Evolutionary conservation across 1,140 invertebrate genomes (phyloP), one percentile per base, ranked within the genome.

Genomic region (Formica exsecta): DNA sequence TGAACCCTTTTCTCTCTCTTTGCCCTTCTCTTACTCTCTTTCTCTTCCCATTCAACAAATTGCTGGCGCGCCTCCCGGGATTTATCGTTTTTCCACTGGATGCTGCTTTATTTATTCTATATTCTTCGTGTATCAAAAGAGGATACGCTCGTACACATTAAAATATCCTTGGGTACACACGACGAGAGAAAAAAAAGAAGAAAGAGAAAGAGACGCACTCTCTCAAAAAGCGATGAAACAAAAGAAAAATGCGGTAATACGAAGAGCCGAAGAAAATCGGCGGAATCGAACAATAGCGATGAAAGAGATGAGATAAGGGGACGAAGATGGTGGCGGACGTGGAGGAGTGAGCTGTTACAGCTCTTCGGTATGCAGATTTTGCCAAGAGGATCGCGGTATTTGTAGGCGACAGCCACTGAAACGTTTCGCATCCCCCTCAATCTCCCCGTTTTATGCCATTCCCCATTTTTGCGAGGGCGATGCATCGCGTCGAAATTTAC

Each of bases 101-200:
- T 88, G 41, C 86, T 70, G 81, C 54, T 91, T 88, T 91, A 89
- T 92, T 91, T 92, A 86, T 90, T 86, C 81, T 57, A 88, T 70
- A 77, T 90, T 91, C 86, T 89, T 29, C 88, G 68, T 57, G 79
- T 90, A 80, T 89, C 79, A 76, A 25, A 59, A 32, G 41, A 44
- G 38, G 48, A 32, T 16, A 59, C 65, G 25, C 29, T 13, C 25
- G 16, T 11, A 51, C 25, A 9, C 19, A 51, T 41, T 88, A 59
- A 85, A 87, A 87, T 87, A 81, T 87, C 59, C 41, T 22, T 74
- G 19, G 57, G 29, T 66, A 85, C 48, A 65, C 32, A 85, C 38
- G 65, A 32, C 19, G n/a, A 57, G 0, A 29, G 54, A 5, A 51
- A 59, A 76, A 57, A 5, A 51, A 51, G 71, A 44, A 70, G 25